phyloP scores from a whole-genome alignment of 2,888 invertebrate species.

The Lasioglossum figueresi region DNA sequence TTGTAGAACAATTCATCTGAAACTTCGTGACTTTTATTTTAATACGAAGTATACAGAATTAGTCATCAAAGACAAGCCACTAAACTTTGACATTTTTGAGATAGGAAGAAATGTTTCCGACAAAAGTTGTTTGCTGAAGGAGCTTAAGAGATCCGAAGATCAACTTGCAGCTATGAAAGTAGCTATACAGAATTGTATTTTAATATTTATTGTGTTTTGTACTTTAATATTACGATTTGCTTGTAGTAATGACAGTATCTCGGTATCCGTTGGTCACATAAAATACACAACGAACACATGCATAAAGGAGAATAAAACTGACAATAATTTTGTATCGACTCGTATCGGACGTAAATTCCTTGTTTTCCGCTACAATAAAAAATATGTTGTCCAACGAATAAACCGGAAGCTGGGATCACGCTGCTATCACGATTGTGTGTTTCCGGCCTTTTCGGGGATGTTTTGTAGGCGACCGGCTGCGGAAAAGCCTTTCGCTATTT shows the following conservation, averaged over 20 bases:
- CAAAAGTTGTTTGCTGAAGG: no score
- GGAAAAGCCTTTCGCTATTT: conserved; percentile 24
- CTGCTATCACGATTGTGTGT: conserved; percentile 21
- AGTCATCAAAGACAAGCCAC: no score
- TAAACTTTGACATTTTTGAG: no score
- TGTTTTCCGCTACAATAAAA: neutral
- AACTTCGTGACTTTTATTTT: no score
- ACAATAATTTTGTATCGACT: neutral
- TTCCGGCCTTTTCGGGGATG: conserved; percentile 28
- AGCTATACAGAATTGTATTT: no score
- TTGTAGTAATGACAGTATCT: neutral
- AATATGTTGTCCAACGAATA: neutral
- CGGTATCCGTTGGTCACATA: neutral
- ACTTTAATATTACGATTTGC: neutral
- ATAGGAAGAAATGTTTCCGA: no score
- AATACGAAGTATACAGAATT: no score
- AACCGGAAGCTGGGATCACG: neutral
- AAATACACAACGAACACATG: neutral
- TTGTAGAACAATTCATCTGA: neutral
- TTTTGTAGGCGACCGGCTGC: conserved; percentile 11
- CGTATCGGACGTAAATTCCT: neutral
- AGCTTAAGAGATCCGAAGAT: no score
- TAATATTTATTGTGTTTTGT: no score
- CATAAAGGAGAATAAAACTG: neutral
- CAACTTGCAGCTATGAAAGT: no score